These are phyloP conservation scores for Scotopteryx bipunctaria DNA, from an alignment of 2,888 invertebrate species.

Conservation along the genomic window DNA sequence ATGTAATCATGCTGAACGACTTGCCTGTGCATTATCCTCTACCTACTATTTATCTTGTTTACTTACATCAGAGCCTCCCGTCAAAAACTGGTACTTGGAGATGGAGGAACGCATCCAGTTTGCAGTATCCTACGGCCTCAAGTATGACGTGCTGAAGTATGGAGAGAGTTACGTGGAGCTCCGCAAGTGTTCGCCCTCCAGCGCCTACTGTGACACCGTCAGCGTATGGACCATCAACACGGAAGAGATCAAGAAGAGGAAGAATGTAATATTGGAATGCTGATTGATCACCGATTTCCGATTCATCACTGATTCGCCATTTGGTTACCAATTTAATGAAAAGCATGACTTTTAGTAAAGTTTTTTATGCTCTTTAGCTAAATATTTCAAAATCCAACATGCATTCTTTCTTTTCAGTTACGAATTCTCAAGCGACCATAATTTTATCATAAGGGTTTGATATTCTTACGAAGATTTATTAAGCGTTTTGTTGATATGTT, in stretches of 20 bases:
- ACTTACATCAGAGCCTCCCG: slow-evolving; percentile 20
- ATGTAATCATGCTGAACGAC: too few relatives aligned
- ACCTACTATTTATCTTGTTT: too few relatives aligned
- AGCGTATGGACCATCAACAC: slow-evolving; percentile 38
- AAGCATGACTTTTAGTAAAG: too few relatives aligned
- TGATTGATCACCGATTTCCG: too few relatives aligned
- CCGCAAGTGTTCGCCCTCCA: slow-evolving; percentile 37
- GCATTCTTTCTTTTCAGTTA: too few relatives aligned
- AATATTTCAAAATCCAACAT: too few relatives aligned
- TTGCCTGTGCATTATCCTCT: too few relatives aligned
- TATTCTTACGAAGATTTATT: background rate
- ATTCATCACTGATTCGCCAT: too few relatives aligned
- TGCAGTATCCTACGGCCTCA: slow-evolving; percentile 40
- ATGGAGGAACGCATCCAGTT: slow-evolving; percentile 41
- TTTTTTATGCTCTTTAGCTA: too few relatives aligned
- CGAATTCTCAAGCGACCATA: too few relatives aligned
- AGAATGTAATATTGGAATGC: too few relatives aligned
- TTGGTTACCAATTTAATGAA: too few relatives aligned
- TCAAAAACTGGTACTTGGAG: slow-evolving; percentile 40
- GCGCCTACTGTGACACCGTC: slow-evolving; percentile 45
- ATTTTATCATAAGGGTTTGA: background rate
- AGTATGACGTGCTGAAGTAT: slow-evolving; percentile 40
- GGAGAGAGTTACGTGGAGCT: slow-evolving; percentile 41
- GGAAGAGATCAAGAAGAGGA: slow-evolving; percentile 28
- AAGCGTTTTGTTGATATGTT: background rate